These are phyloP conservation scores for Drosophila kepulauana DNA, from an alignment of 1,140 invertebrate genomes.

Conservation along the genomic window DNA sequence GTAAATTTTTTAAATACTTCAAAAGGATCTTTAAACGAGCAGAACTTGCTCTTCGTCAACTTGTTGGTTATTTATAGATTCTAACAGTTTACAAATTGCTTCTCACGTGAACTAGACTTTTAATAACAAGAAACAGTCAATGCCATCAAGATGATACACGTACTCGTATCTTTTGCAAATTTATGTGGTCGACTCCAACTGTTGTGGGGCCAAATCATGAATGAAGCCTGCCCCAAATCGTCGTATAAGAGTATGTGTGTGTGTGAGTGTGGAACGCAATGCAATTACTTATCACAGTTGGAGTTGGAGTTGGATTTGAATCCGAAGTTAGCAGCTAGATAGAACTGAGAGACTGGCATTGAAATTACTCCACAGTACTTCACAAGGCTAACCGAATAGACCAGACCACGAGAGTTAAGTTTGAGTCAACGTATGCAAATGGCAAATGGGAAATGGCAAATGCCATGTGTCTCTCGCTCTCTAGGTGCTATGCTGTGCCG, in stretches of 20 bases:
- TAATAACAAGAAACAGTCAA: constrained; percentile 72
- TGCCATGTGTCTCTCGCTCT: constrained; percentile 54
- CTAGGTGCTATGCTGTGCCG: constrained; percentile 56
- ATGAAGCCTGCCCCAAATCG: constrained; percentile 72
- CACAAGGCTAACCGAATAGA: constrained; percentile 42
- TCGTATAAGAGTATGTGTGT: constrained; percentile 15
- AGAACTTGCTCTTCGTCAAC: background rate
- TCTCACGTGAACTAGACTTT: constrained; percentile 56
- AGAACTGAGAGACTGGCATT: constrained; percentile 41
- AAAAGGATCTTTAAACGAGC: background rate
- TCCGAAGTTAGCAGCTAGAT: constrained; percentile 5
- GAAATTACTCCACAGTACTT: constrained; percentile 64
- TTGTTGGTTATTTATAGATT: constrained; percentile 57
- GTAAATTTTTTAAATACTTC: background rate
- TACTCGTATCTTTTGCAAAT: constrained; percentile 58
- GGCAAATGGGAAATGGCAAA: constrained; percentile 45
- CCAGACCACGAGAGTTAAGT: background rate
- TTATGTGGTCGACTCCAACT: constrained; percentile 58
- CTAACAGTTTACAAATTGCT: constrained; percentile 73
- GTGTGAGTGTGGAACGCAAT: constrained; percentile 53
- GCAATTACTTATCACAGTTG: constrained; percentile 83
- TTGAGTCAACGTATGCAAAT: constrained; percentile 59
- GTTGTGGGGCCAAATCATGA: constrained; percentile 67
- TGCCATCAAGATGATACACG: constrained; percentile 41
- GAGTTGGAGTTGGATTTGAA: constrained; percentile 48